Base-by-base conservation (phyloP, 2,888 invertebrate species). In the Neoscelio sp. region DNA sequence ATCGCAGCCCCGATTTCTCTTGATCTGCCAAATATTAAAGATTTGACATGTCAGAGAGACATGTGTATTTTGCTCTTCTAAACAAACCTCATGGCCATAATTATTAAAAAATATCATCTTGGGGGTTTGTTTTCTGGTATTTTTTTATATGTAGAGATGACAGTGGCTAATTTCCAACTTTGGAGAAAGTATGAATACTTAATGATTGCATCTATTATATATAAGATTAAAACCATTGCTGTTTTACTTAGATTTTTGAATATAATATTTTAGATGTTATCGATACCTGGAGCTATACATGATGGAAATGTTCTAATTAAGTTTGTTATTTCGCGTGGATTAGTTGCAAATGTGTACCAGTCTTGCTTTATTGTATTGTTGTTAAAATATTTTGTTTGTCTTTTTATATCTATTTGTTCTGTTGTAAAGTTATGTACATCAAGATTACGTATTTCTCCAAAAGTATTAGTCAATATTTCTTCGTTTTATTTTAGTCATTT, bases 401-500 rank as follows among this genome's bases (percentile, higher is more conserved):
- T 4, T 30, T 42, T 17, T 8, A 62, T 71, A 2, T 10, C 3
- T 35, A 6, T 2, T 50, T 73, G 60, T 42, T 70, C 70, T n/a
- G 13, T 6, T 6, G 42, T 50, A 7, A 58, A 6, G 10, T 62
- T 52, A 15, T 12, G 2, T 10, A 67, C 10, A 2, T 60, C 56
- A 18, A 80, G 28, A 6, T 65, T 60, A 33, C 78, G 71, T 6
- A 80, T 75, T n/a, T 67, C 12, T 67, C 78, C 67, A 40, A 18
- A 78, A 0, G 30, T 65, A 2, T 0, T 10, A 0, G 80, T 71
- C 6, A 80, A 44, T 23, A 75, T 20, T 15, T 80, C 67, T 1
- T 71, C 75, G 44, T 80, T 80, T 2, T 78, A 60, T 35, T 78
- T 71, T 78, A 6, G 75, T 60, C 40, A 54, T 68, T 78, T 65